These are phyloP conservation scores for Ophthalmolycus amberensis DNA, from an alignment of 2,113 vertebrate species.

Conservation along the genomic window DNA sequence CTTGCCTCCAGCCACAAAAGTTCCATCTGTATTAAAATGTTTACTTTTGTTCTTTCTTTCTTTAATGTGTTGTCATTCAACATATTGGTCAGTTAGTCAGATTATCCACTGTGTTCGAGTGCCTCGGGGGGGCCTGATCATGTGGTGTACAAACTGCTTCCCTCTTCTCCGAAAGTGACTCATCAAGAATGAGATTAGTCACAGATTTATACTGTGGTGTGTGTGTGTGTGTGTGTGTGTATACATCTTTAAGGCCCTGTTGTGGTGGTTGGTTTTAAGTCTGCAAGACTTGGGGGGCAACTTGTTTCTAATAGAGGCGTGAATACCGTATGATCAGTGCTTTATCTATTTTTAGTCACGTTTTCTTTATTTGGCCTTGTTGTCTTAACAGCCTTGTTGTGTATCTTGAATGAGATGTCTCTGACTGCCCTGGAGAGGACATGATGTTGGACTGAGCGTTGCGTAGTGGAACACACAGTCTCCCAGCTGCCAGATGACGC, in stretches of 20 bases:
- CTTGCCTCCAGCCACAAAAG: constrained; percentile 9
- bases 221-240: constrained; percentile 23
- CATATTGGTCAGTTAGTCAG: constrained; percentile 49
- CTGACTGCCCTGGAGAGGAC: constrained; percentile 46
- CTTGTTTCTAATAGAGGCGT: constrained; percentile 19
- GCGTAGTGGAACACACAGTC: constrained; percentile 40
- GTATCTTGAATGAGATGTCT: constrained; percentile 44
- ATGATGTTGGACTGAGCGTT: constrained; percentile 18
- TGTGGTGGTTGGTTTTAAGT: constrained; percentile 17
- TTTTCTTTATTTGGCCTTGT: constrained; percentile 32
- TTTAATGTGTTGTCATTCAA: constrained; percentile 51
- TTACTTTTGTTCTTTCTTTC: constrained; percentile 5
- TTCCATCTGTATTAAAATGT: constrained; percentile 22
- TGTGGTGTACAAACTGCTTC: constrained; percentile 69
- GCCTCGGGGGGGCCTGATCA: constrained; percentile 58
- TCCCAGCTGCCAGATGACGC: constrained; percentile 59
- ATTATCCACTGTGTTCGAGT: constrained; percentile 34
- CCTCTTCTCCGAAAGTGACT: constrained; percentile 73
- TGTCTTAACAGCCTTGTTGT: constrained; percentile 51
- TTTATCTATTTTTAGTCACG: constrained; percentile 39
- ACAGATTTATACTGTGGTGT: constrained; percentile 51
- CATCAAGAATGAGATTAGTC: constrained; percentile 76
- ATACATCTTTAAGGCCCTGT: constrained; percentile 47
- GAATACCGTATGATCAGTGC: constrained; percentile 15
- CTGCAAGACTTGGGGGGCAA: constrained; percentile 12